These are phyloP conservation scores for Oenanthe oenanthe DNA, from an alignment of 2,113 vertebrate genomes.

Conservation along the genomic window DNA sequence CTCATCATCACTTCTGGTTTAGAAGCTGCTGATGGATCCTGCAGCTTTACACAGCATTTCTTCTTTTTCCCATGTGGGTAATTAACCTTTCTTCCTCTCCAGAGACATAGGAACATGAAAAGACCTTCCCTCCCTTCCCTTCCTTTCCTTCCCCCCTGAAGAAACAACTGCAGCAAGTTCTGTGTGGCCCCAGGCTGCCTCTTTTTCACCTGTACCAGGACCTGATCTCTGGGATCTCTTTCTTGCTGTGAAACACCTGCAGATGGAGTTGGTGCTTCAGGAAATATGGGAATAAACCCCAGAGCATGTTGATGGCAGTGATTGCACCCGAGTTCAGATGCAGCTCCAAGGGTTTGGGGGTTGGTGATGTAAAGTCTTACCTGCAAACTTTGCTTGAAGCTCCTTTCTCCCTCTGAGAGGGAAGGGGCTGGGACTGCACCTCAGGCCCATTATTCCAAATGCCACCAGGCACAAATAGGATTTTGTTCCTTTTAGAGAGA, in stretches of 20 bases:
- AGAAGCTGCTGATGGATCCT: not conserved
- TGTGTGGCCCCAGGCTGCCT: not conserved
- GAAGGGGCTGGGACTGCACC: not conserved
- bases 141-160: not conserved
- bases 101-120: not conserved
- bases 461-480: not conserved
- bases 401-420: not conserved
- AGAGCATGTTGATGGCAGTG: rapidly evolving
- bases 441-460: not conserved
- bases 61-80: not conserved
- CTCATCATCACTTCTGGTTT: not conserved
- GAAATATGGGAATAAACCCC: not conserved
- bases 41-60: not conserved
- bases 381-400: not conserved
- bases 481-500: not conserved
- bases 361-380: not conserved
- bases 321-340: rapidly evolving
- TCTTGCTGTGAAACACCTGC: not conserved
- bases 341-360: not conserved
- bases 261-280: not conserved
- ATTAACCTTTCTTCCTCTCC: not conserved
- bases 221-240: not conserved
- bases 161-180: not conserved
- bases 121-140: rapidly evolving
- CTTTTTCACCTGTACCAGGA: not conserved